These are phyloP conservation scores for Drymodes brunneopygia DNA, from an alignment of 2,113 vertebrate species.

Conservation along the genomic window DNA sequence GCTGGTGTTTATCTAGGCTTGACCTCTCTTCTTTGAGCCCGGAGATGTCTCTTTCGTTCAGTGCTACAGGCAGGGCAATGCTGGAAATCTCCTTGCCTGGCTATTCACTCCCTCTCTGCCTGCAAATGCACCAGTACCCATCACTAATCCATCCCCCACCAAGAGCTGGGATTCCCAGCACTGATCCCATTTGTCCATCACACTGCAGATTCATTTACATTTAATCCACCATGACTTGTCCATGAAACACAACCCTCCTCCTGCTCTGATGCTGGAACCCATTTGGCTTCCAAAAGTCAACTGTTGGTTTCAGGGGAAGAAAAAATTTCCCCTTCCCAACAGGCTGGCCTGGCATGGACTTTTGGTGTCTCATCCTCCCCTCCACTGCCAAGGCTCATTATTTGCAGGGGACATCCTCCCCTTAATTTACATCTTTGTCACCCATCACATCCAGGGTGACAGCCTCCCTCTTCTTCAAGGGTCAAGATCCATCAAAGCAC, in stretches of 20 bases:
- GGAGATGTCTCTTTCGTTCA: neutral
- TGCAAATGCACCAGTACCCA: neutral
- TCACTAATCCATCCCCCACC: neutral
- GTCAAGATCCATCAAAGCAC: neutral
- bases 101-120: neutral
- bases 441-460: neutral
- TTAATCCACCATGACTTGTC: slow-evolving; percentile 5
- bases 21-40: slow-evolving; percentile 18
- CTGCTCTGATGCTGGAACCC: neutral
- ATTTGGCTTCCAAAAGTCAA: slow-evolving; percentile 7
- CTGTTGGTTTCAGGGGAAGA: neutral
- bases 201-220: neutral
- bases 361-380: neutral
- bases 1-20: slow-evolving; percentile 47
- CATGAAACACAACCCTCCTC: neutral
- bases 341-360: rapidly evolving
- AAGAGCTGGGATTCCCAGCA: neutral
- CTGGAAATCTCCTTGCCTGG: neutral
- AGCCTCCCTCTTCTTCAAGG: neutral
- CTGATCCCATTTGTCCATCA: slow-evolving; percentile 48
- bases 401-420: neutral
- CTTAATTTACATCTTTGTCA: neutral
- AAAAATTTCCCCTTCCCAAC: neutral
- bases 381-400: neutral
- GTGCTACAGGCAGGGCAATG: neutral